A percentile compares a stretch with the other conserved stretches of the same genome.
phyloP scores from a whole-genome alignment of 2,797 vertebrate genomes.

The Lateolabrax maculatus region DNA sequence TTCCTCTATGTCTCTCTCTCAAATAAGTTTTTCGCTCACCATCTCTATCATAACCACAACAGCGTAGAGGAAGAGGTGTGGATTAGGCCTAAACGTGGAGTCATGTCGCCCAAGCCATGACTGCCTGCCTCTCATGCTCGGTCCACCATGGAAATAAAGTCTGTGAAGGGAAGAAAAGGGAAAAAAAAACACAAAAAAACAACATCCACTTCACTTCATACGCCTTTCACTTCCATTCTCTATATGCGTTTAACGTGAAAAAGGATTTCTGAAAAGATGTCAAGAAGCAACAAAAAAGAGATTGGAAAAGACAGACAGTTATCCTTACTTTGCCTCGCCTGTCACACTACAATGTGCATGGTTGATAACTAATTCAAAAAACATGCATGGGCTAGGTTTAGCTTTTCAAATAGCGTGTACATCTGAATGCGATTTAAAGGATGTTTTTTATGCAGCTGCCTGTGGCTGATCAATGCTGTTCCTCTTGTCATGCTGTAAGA shows the following conservation, averaged over 20 bases:
- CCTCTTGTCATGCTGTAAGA: slow-evolving; percentile 63
- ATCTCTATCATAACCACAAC: slow-evolving; percentile 74
- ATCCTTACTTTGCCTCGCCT: slow-evolving; percentile 66
- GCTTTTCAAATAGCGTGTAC: slow-evolving; percentile 69
- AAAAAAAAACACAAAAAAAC: slow-evolving; percentile 22
- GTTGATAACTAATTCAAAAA: slow-evolving; percentile 80
- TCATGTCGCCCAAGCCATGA: slow-evolving; percentile 75
- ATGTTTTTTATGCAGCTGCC: slow-evolving; percentile 72
- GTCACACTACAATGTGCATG: slow-evolving; percentile 81
- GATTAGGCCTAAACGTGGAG: slow-evolving; percentile 84
- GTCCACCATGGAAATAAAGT: slow-evolving; percentile 80
- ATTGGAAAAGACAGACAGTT: slow-evolving; percentile 63
- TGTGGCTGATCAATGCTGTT: slow-evolving; percentile 74
- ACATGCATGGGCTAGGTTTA: slow-evolving; percentile 73
- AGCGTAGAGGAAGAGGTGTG: slow-evolving; percentile 70
- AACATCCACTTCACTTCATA: slow-evolving; percentile 71
- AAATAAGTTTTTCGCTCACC: slow-evolving; percentile 64
- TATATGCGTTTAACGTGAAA: slow-evolving; percentile 80
- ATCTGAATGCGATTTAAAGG: slow-evolving; percentile 72
- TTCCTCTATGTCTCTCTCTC: slow-evolving; percentile 48
- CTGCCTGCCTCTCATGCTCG: slow-evolving; percentile 59
- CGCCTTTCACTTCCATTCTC: slow-evolving; percentile 80
- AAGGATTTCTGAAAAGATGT: slow-evolving; percentile 78
- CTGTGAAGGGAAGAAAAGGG: slow-evolving; percentile 38
- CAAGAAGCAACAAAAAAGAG: slow-evolving; percentile 51